Evolutionary conservation across 2,797 vertebrate species (phyloP), one percentile per base, ranked within the genome.

Genomic region (Vultur gryphus): DNA sequence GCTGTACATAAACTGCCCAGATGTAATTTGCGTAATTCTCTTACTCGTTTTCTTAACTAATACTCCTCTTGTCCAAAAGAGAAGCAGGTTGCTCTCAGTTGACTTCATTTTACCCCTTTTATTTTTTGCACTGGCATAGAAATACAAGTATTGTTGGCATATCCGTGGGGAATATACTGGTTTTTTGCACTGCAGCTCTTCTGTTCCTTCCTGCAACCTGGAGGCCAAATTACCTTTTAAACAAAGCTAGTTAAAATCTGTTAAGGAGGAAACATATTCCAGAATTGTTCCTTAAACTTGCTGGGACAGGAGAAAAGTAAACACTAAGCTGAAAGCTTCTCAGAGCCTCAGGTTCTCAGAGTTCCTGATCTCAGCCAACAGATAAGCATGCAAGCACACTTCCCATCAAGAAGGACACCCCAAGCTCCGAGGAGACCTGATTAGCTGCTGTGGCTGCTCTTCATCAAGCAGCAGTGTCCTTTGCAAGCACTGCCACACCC

Each of bases 261-360:
- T 92, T 95, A 78, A 87, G 48, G 59, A 96, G 48, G 43, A 93
- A 95, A 87, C 41, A 39, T 80, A 91, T 96, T 96, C 95, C 89
- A 95, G 89, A 97, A 97, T 87, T 95, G 85, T 95, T 96, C 72
- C 78, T 90, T 72, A 87, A 96, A 93, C 92, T 94, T 96, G 90
- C 82, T 94, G 73, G 75, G 90, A 95, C 66, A 95, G 62, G 59
- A 85, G 64, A 86, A 93, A 93, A 90, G 26, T 43, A 90, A 61
- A 80, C n/a, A 87, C 44, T 65, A 94, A 91, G 87, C 84, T 44
- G 94, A 95, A 95, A 96, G 77, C 80, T 94, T 87, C 91, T 95
- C 71, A 84, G 76, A 85, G 89, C 16, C 78, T 81, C 55, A 66
- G 65, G 85, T 93, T 94, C 91, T 92, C 79, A 70, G 33, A 57